These are phyloP conservation scores for Hemiprocne comata DNA, from an alignment of 2,113 vertebrate species.

Conservation along the genomic window DNA sequence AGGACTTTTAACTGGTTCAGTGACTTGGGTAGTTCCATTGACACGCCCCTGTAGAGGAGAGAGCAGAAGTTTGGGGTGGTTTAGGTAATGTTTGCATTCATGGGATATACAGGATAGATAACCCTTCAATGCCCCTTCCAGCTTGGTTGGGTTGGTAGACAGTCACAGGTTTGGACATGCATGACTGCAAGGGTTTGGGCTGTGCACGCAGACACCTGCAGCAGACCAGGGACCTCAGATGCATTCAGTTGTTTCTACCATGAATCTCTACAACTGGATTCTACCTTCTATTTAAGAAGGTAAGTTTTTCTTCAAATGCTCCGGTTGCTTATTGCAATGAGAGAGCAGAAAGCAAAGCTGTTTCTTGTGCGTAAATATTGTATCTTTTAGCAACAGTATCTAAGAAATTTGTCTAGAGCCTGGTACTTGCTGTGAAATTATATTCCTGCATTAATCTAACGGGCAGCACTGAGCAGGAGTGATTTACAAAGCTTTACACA, in stretches of 20 bases:
- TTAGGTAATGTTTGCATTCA: neutral
- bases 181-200: neutral
- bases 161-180: neutral
- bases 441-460: neutral
- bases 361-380: neutral
- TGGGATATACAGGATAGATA: neutral
- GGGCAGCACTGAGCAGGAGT: neutral
- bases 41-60: neutral
- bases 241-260: neutral
- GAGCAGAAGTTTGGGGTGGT: neutral
- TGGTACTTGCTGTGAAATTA: neutral
- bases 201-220: rapidly evolving
- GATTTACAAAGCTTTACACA: neutral
- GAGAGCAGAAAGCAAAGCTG: neutral
- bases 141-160: neutral
- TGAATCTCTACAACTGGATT: neutral
- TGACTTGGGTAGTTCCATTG: neutral
- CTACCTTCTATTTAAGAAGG: neutral
- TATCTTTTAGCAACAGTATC: neutral
- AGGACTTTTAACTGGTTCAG: neutral
- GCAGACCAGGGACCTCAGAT: neutral
- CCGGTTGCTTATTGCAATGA: neutral
- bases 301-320: neutral
- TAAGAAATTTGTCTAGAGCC: neutral
- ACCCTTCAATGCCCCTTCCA: neutral